Percentiles rank a stretch among this genome's conserved stretches.
Evolutionary conservation across 2,888 invertebrate species (phyloP).

Genomic region (Tetranychus truncatus): DNA sequence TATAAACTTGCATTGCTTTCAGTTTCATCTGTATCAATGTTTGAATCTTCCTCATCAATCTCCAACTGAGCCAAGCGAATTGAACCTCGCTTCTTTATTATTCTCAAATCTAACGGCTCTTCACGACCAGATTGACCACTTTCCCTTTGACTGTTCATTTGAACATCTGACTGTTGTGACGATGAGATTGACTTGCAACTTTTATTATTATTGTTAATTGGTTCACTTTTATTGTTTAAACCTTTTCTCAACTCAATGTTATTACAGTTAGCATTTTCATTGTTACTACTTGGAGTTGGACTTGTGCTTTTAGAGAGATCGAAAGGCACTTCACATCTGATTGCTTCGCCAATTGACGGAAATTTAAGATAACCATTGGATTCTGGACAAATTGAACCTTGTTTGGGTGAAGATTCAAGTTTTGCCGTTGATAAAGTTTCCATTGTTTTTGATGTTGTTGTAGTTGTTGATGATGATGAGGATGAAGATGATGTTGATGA

Average conservation of each 20-base stretch:
- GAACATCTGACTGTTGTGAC: neutral
- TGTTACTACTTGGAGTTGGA: constrained; percentile 26
- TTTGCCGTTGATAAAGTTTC: constrained; percentile 2
- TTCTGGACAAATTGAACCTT: constrained; percentile 26
- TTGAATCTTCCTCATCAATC: neutral
- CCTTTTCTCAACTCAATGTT: neutral
- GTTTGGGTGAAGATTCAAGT: constrained; percentile 23
- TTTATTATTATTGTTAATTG: neutral
- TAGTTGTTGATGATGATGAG: neutral
- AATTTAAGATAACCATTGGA: constrained; percentile 11
- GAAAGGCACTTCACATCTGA: constrained; percentile 44
- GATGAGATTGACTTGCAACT: neutral
- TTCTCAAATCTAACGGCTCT: constrained; percentile 16
- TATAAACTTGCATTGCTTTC: neutral
- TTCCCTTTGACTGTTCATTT: neutral
- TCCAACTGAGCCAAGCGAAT: neutral
- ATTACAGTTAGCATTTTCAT: neutral
- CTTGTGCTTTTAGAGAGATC: constrained; percentile 40
- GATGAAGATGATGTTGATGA: neutral
- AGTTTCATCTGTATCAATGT: neutral
- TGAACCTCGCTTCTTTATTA: neutral
- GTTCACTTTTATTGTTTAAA: neutral
- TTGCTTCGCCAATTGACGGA: neutral
- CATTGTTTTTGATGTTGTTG: constrained; percentile 4
- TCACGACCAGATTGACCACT: constrained; percentile 9